Evolutionary conservation across 2,888 invertebrate genomes (phyloP), one percentile per base, ranked within the genome.

Genomic region (Trichacis sp.): DNA sequence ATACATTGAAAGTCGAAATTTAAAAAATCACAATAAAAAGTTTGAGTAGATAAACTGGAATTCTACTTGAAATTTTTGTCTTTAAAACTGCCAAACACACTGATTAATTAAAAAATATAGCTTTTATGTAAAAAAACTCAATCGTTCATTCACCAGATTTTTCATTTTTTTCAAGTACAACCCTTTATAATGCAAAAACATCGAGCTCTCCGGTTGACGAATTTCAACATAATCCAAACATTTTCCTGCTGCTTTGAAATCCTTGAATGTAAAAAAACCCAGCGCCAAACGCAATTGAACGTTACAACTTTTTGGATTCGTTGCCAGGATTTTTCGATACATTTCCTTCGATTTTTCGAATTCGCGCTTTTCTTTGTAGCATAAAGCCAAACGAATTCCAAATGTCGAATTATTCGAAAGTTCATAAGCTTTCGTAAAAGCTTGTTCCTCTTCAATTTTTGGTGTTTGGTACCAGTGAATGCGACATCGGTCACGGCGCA

Each of bases 401-500:
- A n/a, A n/a, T n/a, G n/a, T n/a, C n/a, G n/a, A n/a, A n/a, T n/a
- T n/a, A n/a, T n/a, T n/a, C n/a, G n/a, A n/a, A n/a, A n/a, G n/a
- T n/a, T n/a, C n/a, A n/a, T n/a, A n/a, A 40, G 40, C 40, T 40
- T 40, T 15, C 3, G 6, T 8, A 15, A 40, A 40, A 14, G 40
- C 40, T 14, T 15, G 1, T 40, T 40, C 2, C 15, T 40, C 40
- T 14, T 40, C 8, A 6, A 15, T 8, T 5, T 8, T 5, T 14
- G 24, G 24, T 24, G 6, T 3, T 1, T 1, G 12, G n/a, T n/a
- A n/a, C n/a, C n/a, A n/a, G 14, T 14, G 8, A 24, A 14, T 2
- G 12, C 14, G 14, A 11, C 53, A 30, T 9, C 53, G 43, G n/a
- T 17, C 33, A 1, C 53, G 11, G 18, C 53, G 29, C 43, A 45